phyloP scores from a whole-genome alignment of 2,113 vertebrate species.

The Xyliphius kryptos region DNA sequence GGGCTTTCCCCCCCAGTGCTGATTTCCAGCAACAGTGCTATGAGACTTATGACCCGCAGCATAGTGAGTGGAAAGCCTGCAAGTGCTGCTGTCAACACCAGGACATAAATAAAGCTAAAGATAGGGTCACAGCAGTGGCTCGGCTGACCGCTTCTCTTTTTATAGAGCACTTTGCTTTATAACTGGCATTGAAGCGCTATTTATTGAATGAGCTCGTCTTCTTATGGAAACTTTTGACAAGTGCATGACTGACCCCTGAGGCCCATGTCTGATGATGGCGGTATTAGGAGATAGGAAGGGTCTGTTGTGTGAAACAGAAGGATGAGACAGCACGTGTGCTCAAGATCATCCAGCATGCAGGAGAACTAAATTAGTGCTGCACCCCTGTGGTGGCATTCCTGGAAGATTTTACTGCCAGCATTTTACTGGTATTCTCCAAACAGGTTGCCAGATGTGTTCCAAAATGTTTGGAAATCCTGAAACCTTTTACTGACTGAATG shows the following conservation, averaged over 20 bases:
- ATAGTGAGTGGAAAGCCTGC: constrained; percentile 67
- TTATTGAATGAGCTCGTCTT: constrained; percentile 65
- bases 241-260: constrained; percentile 61
- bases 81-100: constrained; percentile 77
- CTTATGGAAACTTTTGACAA: constrained; percentile 64
- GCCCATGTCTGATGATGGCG: constrained; percentile 53
- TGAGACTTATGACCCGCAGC: constrained; percentile 62
- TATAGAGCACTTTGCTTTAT: constrained; percentile 85
- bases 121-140: constrained; percentile 63
- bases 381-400: constrained; percentile 21
- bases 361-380: constrained; percentile 15
- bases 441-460: not conserved
- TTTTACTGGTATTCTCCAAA: constrained; percentile 9
- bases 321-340: constrained; percentile 11
- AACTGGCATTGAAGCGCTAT: constrained; percentile 71
- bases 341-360: constrained; percentile 18
- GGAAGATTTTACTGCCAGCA: constrained; percentile 14
- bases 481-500: too few relatives aligned
- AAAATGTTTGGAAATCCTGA: too few relatives aligned
- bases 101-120: constrained; percentile 80
- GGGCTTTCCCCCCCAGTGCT: constrained; percentile 46
- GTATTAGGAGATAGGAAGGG: constrained; percentile 21
- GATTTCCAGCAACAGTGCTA: constrained; percentile 52
- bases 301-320: constrained; percentile 27
- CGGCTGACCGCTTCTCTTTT: constrained; percentile 73